Base-by-base conservation (phyloP, 2,113 vertebrate species). In the Hydrochoerus hydrochaeris region DNA sequence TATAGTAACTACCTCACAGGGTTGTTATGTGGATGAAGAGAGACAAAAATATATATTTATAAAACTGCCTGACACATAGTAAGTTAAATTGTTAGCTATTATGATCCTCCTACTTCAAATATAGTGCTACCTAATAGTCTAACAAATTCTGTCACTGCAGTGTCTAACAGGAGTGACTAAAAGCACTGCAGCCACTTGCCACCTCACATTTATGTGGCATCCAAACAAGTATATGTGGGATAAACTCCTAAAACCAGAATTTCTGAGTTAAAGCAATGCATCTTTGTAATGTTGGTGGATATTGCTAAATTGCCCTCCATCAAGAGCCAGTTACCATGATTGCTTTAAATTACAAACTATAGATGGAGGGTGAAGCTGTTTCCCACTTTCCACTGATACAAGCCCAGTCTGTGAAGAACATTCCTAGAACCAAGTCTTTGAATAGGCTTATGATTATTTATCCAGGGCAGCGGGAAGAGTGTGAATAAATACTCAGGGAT, bases 1-100 rank as follows among this genome's bases (percentile, higher is more conserved):
- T 96, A 90, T 49, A 96, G 95, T 82, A 96, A 94, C 95, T 90
- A 83, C 65, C 86, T 97, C 32, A 88, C 58, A 73, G 22, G 16
- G 91, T 80, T 95, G 88, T 92, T 95, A 71, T 62, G 44, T 94
- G 82, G 78, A 94, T 92, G 95, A 87, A 90, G 87, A 95, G 65
- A 96, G 63, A 97, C 94, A 88, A 95, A 97, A 94, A 54, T 80
- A 80, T 52, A 52, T 80, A 80, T 52, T 10, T 52, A 90, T 65
- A 96, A 90, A 93, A 87, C 77, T 88, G 77, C 63, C 81, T 96
- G 90, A 93, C 80, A 95, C 28, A 67, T 49, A 80, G 41, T 46
- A 96, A 93, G 67, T 49, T 77, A 88, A 96, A 96, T 91, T 95
- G 82, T 65, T 82, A 90, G 85, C 63, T 94, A 73, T 90, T 89